Conservation (phyloP, 2,797 vertebrate species). For the Salmo trutta region DNA sequence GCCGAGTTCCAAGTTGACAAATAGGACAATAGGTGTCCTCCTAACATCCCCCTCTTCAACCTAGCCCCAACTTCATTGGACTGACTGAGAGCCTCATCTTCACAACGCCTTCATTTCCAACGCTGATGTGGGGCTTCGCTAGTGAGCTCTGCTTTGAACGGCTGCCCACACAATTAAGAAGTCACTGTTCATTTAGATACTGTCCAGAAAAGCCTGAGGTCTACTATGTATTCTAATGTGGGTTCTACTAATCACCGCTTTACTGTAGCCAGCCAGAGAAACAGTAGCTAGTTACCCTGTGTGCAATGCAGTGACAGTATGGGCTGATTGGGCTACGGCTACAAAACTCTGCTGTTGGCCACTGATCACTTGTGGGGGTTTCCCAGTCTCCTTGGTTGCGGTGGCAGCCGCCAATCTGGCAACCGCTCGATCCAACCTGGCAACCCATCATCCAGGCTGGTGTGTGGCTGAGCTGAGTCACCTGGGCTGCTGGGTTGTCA, state of each 20-base stretch:
- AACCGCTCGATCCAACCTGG: slow-evolving; percentile 40
- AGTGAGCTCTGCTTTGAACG: slow-evolving; percentile 57
- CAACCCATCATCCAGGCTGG: slow-evolving; percentile 24
- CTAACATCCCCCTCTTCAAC: slow-evolving; percentile 11
- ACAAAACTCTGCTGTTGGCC: background rate
- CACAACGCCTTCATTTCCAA: slow-evolving; percentile 29
- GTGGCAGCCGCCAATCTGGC: slow-evolving; percentile 31
- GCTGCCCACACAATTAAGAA: slow-evolving; percentile 70
- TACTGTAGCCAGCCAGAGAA: slow-evolving; percentile 54
- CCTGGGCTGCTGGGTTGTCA: slow-evolving; percentile 31
- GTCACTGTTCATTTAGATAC: slow-evolving; percentile 64
- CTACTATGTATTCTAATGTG: slow-evolving; percentile 69
- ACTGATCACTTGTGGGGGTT: slow-evolving; percentile 55
- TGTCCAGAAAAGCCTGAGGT: slow-evolving; percentile 72
- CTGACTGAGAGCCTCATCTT: slow-evolving; percentile 40
- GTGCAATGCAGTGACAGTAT: slow-evolving; percentile 46
- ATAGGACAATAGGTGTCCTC: background rate
- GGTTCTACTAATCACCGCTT: slow-evolving; percentile 68
- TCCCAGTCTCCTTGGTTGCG: slow-evolving; percentile 27
- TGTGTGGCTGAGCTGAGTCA: slow-evolving; percentile 31
- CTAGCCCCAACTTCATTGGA: slow-evolving; percentile 45
- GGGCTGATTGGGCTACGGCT: background rate
- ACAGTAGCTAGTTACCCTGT: slow-evolving; percentile 36
- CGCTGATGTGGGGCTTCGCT: slow-evolving; percentile 52
- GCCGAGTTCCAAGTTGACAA: background rate